A percentile compares a stretch with the other conserved stretches of the same genome.
These are phyloP conservation scores for Augochlora pura DNA, from an alignment of 1,140 invertebrate genomes.

Conservation along the genomic window DNA sequence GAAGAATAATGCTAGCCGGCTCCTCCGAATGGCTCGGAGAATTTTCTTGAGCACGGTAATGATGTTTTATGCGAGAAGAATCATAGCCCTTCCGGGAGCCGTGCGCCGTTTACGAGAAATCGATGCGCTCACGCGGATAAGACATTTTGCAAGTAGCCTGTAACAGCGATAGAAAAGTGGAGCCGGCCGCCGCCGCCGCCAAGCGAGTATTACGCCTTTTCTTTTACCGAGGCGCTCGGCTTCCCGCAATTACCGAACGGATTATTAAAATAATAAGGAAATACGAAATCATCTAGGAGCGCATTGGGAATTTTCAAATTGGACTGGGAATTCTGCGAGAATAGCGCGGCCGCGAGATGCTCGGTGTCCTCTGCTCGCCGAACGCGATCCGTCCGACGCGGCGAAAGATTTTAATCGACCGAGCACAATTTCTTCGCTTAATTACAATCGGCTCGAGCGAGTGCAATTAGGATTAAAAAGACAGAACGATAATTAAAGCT, in stretches of 20 bases:
- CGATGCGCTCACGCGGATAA: constrained; percentile 33
- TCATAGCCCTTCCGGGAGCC: constrained; percentile 24
- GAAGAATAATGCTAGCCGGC: constrained; percentile 27
- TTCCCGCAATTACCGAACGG: background rate
- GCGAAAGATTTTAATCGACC: too few species aligned
- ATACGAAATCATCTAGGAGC: too few species aligned
- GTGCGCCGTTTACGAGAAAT: background rate
- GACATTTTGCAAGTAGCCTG: background rate
- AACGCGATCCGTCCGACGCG: too few species aligned
- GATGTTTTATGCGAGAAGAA: constrained; percentile 38
- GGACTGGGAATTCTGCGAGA: too few species aligned
- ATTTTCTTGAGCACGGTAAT: constrained; percentile 25
- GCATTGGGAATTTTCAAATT: too few species aligned
- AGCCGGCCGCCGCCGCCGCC: background rate
- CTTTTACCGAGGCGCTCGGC: background rate
- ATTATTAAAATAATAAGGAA: too few species aligned
- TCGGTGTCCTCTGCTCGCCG: too few species aligned
- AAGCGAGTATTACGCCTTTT: background rate
- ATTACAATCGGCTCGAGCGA: too few species aligned
- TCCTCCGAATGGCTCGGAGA: constrained; percentile 12
- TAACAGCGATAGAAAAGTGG: background rate
- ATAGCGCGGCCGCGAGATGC: too few species aligned
- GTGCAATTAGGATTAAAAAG: too few species aligned
- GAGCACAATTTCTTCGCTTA: too few species aligned
- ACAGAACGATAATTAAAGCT: too few species aligned